These are phyloP conservation scores for Galemys pyrenaicus DNA, from an alignment of 2,113 vertebrate species.

Conservation along the genomic window DNA sequence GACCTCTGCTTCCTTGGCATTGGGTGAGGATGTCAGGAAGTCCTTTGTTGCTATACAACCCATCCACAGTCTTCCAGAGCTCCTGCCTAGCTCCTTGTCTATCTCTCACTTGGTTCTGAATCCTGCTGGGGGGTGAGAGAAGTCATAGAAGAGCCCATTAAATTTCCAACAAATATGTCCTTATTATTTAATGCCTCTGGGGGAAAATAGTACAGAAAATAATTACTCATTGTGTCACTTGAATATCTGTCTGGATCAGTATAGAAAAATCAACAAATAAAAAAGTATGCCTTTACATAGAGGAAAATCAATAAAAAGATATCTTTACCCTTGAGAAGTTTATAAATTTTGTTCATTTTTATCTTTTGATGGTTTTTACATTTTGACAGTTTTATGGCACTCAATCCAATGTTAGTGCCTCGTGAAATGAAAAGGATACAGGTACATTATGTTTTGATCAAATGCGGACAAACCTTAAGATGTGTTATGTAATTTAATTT, in stretches of 20 bases:
- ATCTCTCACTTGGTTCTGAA: background rate
- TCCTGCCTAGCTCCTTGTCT: background rate
- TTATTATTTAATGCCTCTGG: background rate
- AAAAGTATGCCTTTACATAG: background rate
- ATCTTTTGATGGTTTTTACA: background rate
- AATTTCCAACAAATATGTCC: background rate
- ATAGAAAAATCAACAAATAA: background rate
- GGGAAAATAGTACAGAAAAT: background rate
- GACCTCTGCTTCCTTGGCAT: background rate
- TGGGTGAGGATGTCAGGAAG: background rate
- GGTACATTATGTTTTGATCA: background rate
- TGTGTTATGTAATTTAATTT: constrained; percentile 37
- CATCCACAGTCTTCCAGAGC: background rate
- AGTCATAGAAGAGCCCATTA: background rate
- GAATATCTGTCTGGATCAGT: background rate
- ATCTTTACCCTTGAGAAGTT: background rate
- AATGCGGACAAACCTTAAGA: background rate
- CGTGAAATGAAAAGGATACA: background rate
- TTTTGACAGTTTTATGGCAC: constrained; percentile 23
- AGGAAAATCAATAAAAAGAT: background rate
- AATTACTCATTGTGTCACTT: background rate
- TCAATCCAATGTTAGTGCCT: background rate
- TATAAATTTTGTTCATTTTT: background rate
- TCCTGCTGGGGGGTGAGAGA: background rate
- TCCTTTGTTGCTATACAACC: accelerated